Evolutionary conservation across 2,113 vertebrate genomes (phyloP), one percentile per base, ranked within the genome.

Genomic region (Rhegmatorhina hoffmannsi): DNA sequence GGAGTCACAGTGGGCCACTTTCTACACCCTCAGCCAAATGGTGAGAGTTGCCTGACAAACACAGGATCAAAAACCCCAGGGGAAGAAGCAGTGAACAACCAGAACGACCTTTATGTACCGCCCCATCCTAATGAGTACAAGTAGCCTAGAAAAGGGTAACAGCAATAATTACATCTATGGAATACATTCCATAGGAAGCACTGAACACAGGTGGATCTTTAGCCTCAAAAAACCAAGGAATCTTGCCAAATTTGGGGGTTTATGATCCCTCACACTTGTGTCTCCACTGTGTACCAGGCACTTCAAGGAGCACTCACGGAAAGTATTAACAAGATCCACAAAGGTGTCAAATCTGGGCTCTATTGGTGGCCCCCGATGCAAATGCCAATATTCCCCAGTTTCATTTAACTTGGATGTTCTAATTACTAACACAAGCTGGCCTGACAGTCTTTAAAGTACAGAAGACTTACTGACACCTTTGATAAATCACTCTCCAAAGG

Each of bases 301-400:
- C 15, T 25, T 64, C 16, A 31, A 72, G 19, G 5, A 73, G 15
- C 4, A 0, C 17, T 34, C 60, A 40, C 0, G 0, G 47, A 47
- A 83, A 46, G 36, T 84, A 47, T 18, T 20, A 67, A 52, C 12
- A 25, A 33, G 19, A 68, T 34, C 50, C 66, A 74, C 55, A 17
- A 19, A 46, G 20, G 4, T 36, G 43, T 52, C 78, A 87, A 12
- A 52, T 25, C 50, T 25, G 23, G n/a, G 50, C 67, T 74, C 46
- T 75, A 67, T 55, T 23, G 2, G 38, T 25, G 38, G 77, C 18
- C 29, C 58, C 66, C 49, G 11, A 10, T 3, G 33, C 53, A 26
- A 46, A 36, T 1, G 1, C 59, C 60, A 47, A 24, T 20, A 47
- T 34, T 44, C 34, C 58, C 50, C 43, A 38, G 66, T 19, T 67